Base-by-base conservation (phyloP, 2,888 invertebrate genomes). In the Willowsia nigromaculata region DNA sequence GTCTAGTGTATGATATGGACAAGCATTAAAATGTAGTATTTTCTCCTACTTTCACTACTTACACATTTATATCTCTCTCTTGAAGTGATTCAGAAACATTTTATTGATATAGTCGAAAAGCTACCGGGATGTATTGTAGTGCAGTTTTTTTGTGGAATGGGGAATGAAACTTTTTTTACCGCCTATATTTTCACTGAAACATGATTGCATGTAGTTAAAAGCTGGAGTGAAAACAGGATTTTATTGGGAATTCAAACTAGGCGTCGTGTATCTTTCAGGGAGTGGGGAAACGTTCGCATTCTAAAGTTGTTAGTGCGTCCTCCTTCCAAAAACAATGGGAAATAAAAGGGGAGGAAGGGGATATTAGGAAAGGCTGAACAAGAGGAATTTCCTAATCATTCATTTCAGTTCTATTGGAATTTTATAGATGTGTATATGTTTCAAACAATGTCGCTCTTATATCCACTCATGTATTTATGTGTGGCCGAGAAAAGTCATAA, bases 381-480 rank as follows among this genome's bases (percentile, higher is more conserved):
- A 43, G 53, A 71, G 18, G 59, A 74, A 74, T 56, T 85, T 85
- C 74, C 84, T 74, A 85, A 85, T 85, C 84, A 85, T 85, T 74
- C 74, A 74, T 65, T 83, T 83, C 83, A 18, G 25, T 74, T 85
- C 56, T 74, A 85, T 53, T 85, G 27, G 56, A 74, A 56, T 85
- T 74, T 85, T 74, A 85, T 74, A n/a, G 84, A 59, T 83, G 68
- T 3, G 65, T 50, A 22, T 56, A 74, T n/a, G n/a, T 56, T 84
- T 71, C 18, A 78, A 78, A 78, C 78, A 11, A 78, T 74, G 47
- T 43, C 50, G 56, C 15, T 56, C 56, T 78, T 78, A 53, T 15
- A 78, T 56, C 56, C 22, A 18, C 18, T 5, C 50, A 50, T 5
- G 18, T 25, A 22, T n/a, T 25, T 25, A 18, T 18, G 4, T 47